Base-by-base conservation (phyloP, 2,888 invertebrate species). In the Drosophila vallismaia region DNA sequence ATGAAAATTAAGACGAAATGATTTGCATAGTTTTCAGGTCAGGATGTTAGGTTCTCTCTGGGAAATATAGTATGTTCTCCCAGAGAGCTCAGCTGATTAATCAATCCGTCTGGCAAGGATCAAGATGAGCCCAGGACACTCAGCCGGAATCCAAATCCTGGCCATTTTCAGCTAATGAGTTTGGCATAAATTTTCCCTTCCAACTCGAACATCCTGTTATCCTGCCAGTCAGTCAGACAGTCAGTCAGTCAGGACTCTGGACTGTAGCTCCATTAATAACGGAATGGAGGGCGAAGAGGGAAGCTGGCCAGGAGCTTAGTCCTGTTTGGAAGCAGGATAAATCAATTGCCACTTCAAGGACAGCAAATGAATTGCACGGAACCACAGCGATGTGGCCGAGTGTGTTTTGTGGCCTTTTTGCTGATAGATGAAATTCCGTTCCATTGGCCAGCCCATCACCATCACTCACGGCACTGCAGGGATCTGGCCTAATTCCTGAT, bases 341-440 rank as follows among this genome's bases (percentile, higher is more conserved):
- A 84, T 78, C 79, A 78, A 84, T 84, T 75, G 67, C 68, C 56
- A 51, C 33, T 48, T 38, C 29, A 55, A 28, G 69, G 60, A 56
- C 48, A 54, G 28, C 31, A 80, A 66, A 71, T 72, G 62, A 66
- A 63, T 45, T 63, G 52, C 31, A 56, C 31, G 46, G 24, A 52
- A 51, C 51, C 45, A 28, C 46, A 46, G 26, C 14, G 26, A 14
- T 26, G 50, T 3, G 5, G 9, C n/a, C n/a, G 36, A 36, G 36
- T 36, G n/a, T 40, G 29, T 36, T 29, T 9, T 6, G 24, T 9
- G 36, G 36, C 12, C 6, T n/a, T 36, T 12, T 8, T 45, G 10
- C 48, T 71, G 75, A 71, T 64, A 40, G 29, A 71, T 64, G 48
- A n/a, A 14, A 28, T 50, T 40, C 10, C 9, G 4, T 60, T 42